phyloP scores from a whole-genome alignment of 2,113 vertebrate genomes.

The Marmota monax region DNA sequence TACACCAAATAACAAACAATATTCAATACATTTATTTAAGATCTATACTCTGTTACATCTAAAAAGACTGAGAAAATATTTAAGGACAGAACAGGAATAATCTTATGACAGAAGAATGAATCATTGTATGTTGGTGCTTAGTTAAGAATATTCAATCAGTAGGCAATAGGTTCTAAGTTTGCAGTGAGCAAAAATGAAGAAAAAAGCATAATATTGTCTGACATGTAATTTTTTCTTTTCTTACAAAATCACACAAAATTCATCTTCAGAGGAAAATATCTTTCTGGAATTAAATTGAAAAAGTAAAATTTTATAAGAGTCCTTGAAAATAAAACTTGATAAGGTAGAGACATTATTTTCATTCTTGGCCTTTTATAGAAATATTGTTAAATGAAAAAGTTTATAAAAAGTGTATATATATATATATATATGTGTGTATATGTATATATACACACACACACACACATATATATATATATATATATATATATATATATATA shows the following conservation, averaged over 20 bases:
- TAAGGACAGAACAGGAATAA: constrained; percentile 32
- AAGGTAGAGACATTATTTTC: constrained; percentile 55
- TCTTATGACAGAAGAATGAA: constrained; percentile 48
- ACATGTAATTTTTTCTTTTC: constrained; percentile 37
- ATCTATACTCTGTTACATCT: constrained; percentile 49
- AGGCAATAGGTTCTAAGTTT: constrained; percentile 43
- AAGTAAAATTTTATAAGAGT: constrained; percentile 34
- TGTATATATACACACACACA: too few relatives aligned
- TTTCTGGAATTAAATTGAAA: constrained; percentile 54
- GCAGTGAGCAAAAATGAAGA: constrained; percentile 50
- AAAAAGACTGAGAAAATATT: constrained; percentile 31
- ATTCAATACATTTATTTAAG: constrained; percentile 45
- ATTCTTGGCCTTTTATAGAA: constrained; percentile 45
- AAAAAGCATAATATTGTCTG: background rate
- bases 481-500: background rate
- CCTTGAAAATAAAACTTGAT: constrained; percentile 38
- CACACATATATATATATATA: too few relatives aligned
- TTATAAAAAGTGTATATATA: background rate
- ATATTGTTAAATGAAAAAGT: constrained; percentile 46
- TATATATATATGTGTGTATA: too few relatives aligned
- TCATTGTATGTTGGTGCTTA: constrained; percentile 10
- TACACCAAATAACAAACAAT: background rate
- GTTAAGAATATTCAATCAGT: constrained; percentile 35
- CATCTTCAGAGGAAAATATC: constrained; percentile 25
- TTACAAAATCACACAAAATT: constrained; percentile 53